phyloP scores from a whole-genome alignment of 2,113 vertebrate species.

The Fulmarus glacialis region DNA sequence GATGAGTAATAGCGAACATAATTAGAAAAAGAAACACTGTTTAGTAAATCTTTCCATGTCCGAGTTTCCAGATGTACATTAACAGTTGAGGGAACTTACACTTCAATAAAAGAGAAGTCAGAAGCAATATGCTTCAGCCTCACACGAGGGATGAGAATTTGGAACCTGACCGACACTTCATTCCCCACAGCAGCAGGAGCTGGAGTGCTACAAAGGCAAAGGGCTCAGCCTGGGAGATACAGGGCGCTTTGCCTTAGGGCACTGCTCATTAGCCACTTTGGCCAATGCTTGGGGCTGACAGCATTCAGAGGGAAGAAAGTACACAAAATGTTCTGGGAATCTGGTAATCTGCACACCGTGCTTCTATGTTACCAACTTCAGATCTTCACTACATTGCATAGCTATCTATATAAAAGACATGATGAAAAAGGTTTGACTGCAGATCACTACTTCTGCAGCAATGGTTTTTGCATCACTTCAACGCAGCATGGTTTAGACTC shows the following conservation, averaged over 20 bases:
- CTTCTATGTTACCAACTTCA: not conserved
- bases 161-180: not conserved
- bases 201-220: not conserved
- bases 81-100: not conserved
- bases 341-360: not conserved
- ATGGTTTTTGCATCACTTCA: not conserved
- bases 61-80: not conserved
- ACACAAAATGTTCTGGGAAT: rapidly evolving
- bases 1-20: not conserved
- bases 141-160: rapidly evolving
- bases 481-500: not conserved
- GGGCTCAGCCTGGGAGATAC: not conserved
- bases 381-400: not conserved
- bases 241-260: not conserved
- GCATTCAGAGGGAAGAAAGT: not conserved
- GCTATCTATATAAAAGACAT: not conserved
- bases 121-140: not conserved
- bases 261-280: not conserved
- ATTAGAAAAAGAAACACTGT: not conserved
- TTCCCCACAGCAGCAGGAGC: not conserved
- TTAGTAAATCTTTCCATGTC: not conserved
- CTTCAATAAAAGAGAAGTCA: not conserved
- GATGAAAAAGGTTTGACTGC: not conserved
- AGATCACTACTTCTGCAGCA: not conserved
- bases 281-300: not conserved